Evolutionary conservation across 1,140 invertebrate species (phyloP).

Genomic region (Danaus melanippus): DNA sequence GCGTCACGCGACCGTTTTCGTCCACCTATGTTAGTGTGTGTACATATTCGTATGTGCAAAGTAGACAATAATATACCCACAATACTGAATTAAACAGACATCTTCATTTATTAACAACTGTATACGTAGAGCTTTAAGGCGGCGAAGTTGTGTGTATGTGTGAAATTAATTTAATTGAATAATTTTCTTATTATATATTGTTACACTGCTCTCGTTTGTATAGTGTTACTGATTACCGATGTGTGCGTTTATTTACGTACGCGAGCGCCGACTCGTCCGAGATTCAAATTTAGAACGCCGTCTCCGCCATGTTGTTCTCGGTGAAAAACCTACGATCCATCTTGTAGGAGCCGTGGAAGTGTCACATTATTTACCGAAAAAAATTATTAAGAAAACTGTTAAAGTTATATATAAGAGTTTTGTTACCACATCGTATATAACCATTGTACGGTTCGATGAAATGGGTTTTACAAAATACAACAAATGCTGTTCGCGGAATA

Average conservation of each 20-base stretch:
- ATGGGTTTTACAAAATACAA: too few species aligned
- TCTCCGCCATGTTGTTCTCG: slow-evolving; percentile 69
- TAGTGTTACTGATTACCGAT: slow-evolving; percentile 67
- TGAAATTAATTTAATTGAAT: slow-evolving; percentile 27
- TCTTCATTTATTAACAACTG: too few species aligned
- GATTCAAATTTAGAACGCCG: slow-evolving; percentile 70
- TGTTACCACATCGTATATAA: too few species aligned
- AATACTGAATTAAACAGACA: slow-evolving; percentile 8
- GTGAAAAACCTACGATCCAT: slow-evolving; percentile 69
- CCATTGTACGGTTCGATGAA: too few species aligned
- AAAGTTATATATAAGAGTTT: background rate
- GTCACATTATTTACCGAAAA: slow-evolving; percentile 33
- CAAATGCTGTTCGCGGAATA: too few species aligned
- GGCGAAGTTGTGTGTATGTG: background rate
- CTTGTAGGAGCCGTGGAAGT: slow-evolving; percentile 47
- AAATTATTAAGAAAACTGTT: background rate
- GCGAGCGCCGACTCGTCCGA: slow-evolving; percentile 70
- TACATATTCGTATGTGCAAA: slow-evolving; percentile 31
- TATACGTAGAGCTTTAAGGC: too few species aligned
- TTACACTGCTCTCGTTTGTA: slow-evolving; percentile 50
- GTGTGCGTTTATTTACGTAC: slow-evolving; percentile 72
- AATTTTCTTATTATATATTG: slow-evolving; percentile 26
- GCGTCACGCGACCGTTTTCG: slow-evolving; percentile 66
- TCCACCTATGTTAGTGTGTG: slow-evolving; percentile 58
- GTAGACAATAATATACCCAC: slow-evolving; percentile 32